Conservation (phyloP, 2,113 vertebrate species). For the Tapirus terrestris region DNA sequence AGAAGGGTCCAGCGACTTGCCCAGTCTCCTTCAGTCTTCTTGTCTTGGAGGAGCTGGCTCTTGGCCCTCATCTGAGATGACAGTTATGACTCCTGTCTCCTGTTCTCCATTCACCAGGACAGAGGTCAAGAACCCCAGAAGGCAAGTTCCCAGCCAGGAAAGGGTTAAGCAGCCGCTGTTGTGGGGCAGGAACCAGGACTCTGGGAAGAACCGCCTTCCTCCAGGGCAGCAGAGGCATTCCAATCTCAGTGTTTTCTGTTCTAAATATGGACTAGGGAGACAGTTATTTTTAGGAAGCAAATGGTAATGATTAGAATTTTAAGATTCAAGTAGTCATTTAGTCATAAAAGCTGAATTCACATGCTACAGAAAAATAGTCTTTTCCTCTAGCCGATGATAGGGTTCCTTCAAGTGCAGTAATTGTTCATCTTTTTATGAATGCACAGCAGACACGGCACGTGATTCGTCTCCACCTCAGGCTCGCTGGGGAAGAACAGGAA, state of each 20-base stretch:
- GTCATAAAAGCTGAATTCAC: conserved; percentile 82
- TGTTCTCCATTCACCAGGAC: background rate
- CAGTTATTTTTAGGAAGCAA: conserved; percentile 85
- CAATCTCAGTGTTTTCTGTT: conserved; percentile 73
- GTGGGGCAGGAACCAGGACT: background rate
- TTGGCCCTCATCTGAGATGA: fast-evolving
- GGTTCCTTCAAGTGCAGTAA: conserved; percentile 81
- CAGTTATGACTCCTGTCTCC: background rate
- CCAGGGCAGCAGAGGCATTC: conserved; percentile 42
- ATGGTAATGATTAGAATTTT: conserved; percentile 85
- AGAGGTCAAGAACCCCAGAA: too few relatives aligned
- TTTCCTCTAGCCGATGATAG: conserved; percentile 85
- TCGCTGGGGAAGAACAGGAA: conserved; percentile 74
- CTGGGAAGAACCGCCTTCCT: background rate
- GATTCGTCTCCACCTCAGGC: conserved; percentile 77
- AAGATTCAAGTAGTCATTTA: conserved; percentile 84
- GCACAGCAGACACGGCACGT: conserved; percentile 76
- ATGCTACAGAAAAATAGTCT: conserved; percentile 82
- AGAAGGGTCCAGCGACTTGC: background rate
- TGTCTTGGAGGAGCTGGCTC: background rate
- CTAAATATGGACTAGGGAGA: conserved; percentile 76
- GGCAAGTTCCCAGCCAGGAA: background rate
- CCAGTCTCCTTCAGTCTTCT: background rate
- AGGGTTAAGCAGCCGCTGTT: background rate
- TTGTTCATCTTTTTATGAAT: conserved; percentile 81